Percentiles rank a stretch among this genome's conserved stretches.
phyloP scores from a whole-genome alignment of 2,888 invertebrate species.

The Rotaria magnacalcarata region DNA sequence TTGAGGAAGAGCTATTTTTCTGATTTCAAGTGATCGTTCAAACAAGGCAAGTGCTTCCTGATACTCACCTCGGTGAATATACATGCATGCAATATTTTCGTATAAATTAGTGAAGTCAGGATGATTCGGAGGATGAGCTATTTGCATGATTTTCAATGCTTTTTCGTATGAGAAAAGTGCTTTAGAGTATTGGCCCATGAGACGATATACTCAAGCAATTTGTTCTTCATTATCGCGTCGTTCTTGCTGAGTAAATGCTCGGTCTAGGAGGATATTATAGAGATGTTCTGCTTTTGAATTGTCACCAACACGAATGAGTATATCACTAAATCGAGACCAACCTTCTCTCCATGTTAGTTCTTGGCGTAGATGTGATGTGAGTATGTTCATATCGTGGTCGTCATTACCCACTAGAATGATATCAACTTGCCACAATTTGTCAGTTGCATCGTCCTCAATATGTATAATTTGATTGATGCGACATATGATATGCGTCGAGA shows the following conservation, averaged over 20 bases:
- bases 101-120: neutral
- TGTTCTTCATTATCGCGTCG: too few species aligned
- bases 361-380: neutral
- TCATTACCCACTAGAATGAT: neutral
- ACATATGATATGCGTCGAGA: neutral
- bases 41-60: too few species aligned
- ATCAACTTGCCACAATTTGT: neutral
- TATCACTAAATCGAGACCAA: neutral
- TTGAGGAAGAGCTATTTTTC: too few species aligned
- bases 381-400: neutral
- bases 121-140: too few species aligned
- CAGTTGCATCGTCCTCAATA: neutral
- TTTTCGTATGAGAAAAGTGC: too few species aligned
- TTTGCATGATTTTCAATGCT: too few species aligned
- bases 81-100: too few species aligned
- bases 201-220: too few species aligned
- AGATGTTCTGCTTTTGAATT: neutral
- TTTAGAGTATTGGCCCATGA: too few species aligned
- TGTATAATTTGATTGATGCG: neutral
- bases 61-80: too few species aligned
- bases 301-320: neutral
- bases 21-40: too few species aligned
- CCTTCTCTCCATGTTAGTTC: neutral
- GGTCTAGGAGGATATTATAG: neutral
- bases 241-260: too few species aligned